phyloP scores from a whole-genome alignment of 2,113 vertebrate genomes.

The Cnemophilus loriae region DNA sequence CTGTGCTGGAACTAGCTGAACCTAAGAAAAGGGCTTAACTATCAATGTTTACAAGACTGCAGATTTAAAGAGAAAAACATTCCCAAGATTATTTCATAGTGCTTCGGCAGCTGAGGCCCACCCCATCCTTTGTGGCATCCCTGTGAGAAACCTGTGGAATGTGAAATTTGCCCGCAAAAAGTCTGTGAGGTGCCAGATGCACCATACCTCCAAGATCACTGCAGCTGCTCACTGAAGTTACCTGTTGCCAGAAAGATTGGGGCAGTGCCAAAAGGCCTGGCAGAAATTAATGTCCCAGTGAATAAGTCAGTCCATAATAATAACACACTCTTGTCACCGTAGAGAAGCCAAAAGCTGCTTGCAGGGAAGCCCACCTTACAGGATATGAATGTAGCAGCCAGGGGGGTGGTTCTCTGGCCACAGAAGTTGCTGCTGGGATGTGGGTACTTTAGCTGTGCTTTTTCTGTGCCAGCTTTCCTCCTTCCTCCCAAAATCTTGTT shows the following conservation, averaged over 20 bases:
- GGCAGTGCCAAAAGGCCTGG: background rate
- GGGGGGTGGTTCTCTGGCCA: background rate
- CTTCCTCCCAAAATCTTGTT: background rate
- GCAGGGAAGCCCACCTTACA: background rate
- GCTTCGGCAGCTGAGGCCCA: background rate
- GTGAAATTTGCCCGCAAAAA: background rate
- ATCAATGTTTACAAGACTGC: background rate
- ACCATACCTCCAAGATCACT: background rate
- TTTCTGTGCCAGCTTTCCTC: background rate
- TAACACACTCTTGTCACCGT: rapidly evolving
- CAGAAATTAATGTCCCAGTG: background rate
- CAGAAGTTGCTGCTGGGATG: background rate
- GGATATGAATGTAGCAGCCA: background rate
- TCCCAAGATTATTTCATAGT: background rate
- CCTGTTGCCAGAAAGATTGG: background rate
- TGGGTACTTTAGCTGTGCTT: background rate
- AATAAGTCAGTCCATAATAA: background rate
- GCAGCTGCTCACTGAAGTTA: background rate
- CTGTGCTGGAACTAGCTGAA: background rate
- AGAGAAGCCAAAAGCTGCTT: background rate
- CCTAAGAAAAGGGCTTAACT: background rate
- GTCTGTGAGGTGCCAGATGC: background rate
- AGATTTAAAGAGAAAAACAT: background rate
- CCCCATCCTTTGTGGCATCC: background rate
- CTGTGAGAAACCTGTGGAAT: background rate